Base-by-base conservation (phyloP, 2,113 vertebrate species). In the Nyctibius bracteatus region DNA sequence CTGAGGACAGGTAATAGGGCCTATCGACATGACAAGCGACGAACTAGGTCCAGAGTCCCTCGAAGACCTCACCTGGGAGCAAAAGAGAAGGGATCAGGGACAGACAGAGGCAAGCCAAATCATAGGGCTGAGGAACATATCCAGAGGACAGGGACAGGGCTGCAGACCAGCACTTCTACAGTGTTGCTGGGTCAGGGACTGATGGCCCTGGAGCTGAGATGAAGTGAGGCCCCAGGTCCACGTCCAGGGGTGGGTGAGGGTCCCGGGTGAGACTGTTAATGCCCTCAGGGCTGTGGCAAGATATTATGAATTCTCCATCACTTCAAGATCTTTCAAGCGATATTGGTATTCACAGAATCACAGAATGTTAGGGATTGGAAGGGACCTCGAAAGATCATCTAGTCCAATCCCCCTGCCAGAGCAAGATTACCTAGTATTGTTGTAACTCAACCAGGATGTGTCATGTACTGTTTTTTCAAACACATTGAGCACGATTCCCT, bases 1-100 rank as follows among this genome's bases (percentile, higher is more conserved):
- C 12, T 47, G 57, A 67, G 8, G 15, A 51, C 14, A 44, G 7
- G 12, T 35, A 46, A 30, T 8, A 35, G 22, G 10, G 23, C 27
- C 37, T 28, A 39, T 41, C 11, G 5, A 24, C 4, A 41, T 8
- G 19, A 35, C 22, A 72, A 44, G 22, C 0, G 0, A 31, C 14
- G 28, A 92, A 49, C 9, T 19, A 55, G 6, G 6, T 20, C 44
- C 16, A 24, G 54, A n/a, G 11, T 14, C 22, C 22, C 12, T 59
- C 25, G n/a, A 84, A 39, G 31, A 22, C 24, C 30, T 62, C 47
- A 71, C 4, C 39, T 63, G 33, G 7, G 24, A 24, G 25, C 18
- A 86, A 46, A 75, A 63, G 24, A 72, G 10, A 75, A 86, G 12
- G 20, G 18, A 58, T 31, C 31, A 59, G 37, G 37, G 37, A 22